These are phyloP conservation scores for Parnassius apollo DNA, from an alignment of 2,888 invertebrate species.

Conservation along the genomic window DNA sequence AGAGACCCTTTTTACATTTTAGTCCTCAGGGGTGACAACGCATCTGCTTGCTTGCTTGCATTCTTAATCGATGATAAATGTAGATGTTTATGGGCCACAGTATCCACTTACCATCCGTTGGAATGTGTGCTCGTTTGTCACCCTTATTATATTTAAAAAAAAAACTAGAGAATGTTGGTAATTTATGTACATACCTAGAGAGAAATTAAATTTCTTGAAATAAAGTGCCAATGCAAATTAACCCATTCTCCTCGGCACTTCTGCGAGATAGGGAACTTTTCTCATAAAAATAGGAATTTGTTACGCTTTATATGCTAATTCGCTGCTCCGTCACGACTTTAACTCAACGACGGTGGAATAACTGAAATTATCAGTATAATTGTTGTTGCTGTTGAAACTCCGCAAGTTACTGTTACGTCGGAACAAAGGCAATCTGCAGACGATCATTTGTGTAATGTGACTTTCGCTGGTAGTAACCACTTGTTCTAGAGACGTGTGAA, in stretches of 20 bases:
- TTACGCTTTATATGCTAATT: slow-evolving; percentile 23
- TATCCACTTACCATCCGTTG: too few relatives aligned
- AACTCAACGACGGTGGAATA: slow-evolving; percentile 12
- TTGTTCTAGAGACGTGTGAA: neutral
- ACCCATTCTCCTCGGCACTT: slow-evolving; percentile 3
- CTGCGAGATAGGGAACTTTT: slow-evolving; percentile 18
- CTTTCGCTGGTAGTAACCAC: neutral
- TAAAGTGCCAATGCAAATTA: slow-evolving; percentile 16
- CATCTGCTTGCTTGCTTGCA: too few relatives aligned
- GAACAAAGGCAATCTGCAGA: slow-evolving; percentile 22
- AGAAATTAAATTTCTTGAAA: slow-evolving; percentile 7
- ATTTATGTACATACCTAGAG: slow-evolving; percentile 1
- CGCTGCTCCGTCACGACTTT: slow-evolving; percentile 9
- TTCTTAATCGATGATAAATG: too few relatives aligned
- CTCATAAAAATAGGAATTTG: slow-evolving; percentile 26
- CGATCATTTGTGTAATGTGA: slow-evolving; percentile 21
- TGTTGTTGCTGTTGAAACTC: slow-evolving; percentile 20
- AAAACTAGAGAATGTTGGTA: too few relatives aligned
- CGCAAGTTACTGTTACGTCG: slow-evolving; percentile 10
- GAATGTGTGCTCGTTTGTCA: too few relatives aligned
- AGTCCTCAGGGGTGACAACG: too few relatives aligned
- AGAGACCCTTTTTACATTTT: too few relatives aligned
- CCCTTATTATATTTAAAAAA: too few relatives aligned
- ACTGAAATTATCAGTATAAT: slow-evolving; percentile 26
- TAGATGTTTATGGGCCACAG: too few relatives aligned